Evolutionary conservation across 2,888 invertebrate genomes (phyloP).

Genomic region (Cataglyphis cursor): DNA sequence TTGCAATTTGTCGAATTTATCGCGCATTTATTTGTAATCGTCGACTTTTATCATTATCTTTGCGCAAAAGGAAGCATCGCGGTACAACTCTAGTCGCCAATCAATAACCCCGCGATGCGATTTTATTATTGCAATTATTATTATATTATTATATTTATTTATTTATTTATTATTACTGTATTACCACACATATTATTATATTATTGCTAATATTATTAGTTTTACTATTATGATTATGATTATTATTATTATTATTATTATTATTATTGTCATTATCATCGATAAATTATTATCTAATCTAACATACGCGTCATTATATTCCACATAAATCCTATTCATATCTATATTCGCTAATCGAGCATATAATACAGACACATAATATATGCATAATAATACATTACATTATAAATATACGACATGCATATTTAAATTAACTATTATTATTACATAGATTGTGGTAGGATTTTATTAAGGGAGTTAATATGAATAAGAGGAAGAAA

Average conservation of each 20-base stretch:
- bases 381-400: conserved; percentile 60
- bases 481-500: conserved; percentile 39
- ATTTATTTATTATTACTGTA: conserved; percentile 33
- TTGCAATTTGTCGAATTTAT: conserved; percentile 70
- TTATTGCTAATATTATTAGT: conserved; percentile 47
- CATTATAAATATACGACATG: conserved; percentile 55
- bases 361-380: conserved; percentile 66
- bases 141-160: conserved; percentile 45
- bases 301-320: conserved; percentile 70
- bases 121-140: conserved; percentile 72
- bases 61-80: conserved; percentile 41
- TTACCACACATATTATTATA: conserved; percentile 48
- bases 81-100: conserved; percentile 49
- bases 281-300: conserved; percentile 49
- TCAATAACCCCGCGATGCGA: conserved; percentile 24
- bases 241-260: conserved; percentile 56
- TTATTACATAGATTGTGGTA: conserved; percentile 73
- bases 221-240: conserved; percentile 36
- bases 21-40: conserved; percentile 60
- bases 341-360: conserved; percentile 77
- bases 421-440: conserved; percentile 63
- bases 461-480: conserved; percentile 72
- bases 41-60: conserved; percentile 68
- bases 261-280: conserved; percentile 66
- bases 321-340: conserved; percentile 76